These are phyloP conservation scores for Andricus quercusramuli DNA, from an alignment of 2,888 invertebrate genomes.

Conservation along the genomic window DNA sequence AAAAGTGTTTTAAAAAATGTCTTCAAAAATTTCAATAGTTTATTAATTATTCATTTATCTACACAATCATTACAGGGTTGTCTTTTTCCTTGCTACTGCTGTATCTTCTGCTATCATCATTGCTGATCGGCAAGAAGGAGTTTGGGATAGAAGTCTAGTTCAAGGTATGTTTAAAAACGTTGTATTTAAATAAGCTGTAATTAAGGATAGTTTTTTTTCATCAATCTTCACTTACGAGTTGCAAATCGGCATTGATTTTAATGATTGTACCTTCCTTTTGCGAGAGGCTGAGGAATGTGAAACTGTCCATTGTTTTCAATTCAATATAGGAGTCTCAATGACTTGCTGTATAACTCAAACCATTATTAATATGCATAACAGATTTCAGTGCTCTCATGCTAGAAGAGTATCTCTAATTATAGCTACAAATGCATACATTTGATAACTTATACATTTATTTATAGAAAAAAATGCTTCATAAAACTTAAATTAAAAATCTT, in stretches of 20 bases:
- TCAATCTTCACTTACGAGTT: neutral
- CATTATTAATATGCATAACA: constrained; percentile 7
- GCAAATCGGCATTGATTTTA: neutral
- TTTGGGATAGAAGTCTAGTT: constrained; percentile 92
- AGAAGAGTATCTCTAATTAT: neutral
- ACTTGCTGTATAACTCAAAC: constrained; percentile 11
- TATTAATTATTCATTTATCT: neutral
- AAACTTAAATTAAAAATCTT: neutral
- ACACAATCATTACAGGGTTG: constrained; percentile 58
- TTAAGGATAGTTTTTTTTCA: neutral
- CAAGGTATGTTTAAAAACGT: constrained; percentile 80
- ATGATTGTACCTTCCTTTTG: neutral
- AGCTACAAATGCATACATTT: neutral
- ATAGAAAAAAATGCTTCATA: neutral
- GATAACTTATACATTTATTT: neutral
- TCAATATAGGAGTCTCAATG: neutral
- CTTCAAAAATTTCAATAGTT: neutral
- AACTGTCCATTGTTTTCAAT: constrained; percentile 28
- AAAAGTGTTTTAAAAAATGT: too few species aligned
- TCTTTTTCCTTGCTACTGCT: constrained; percentile 91
- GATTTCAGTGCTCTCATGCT: neutral
- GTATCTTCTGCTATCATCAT: constrained; percentile 91
- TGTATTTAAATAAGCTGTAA: neutral
- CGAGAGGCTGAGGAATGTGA: neutral
- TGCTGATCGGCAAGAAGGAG: constrained; percentile 89